A percentile compares a stretch with the other conserved stretches of the same genome.
phyloP scores from a whole-genome alignment of 53 echinoderm and acorn worm genomes.

The Patiria pectinifera region DNA sequence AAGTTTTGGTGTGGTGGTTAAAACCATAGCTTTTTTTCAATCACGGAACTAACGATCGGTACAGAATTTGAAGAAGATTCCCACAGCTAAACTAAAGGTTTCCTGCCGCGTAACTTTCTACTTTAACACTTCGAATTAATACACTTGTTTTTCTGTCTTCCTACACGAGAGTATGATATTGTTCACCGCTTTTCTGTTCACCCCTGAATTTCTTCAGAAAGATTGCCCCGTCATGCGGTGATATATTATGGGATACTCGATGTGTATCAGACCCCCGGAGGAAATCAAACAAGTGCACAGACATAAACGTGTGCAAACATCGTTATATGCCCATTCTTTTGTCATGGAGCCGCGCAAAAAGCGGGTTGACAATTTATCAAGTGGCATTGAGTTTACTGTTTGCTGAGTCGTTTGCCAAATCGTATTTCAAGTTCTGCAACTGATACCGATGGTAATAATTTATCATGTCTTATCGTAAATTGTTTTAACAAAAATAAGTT shows the following conservation, averaged over 20 bases:
- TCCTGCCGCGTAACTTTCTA: not conserved
- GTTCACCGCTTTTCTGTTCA: no score
- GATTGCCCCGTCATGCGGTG: not conserved
- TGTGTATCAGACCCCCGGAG: not conserved
- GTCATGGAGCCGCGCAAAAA: not conserved
- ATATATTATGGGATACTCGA: not conserved
- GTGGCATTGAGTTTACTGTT: not conserved
- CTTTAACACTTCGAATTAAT: not conserved
- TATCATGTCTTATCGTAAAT: not conserved
- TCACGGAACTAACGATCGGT: no score
- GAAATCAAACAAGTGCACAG: not conserved
- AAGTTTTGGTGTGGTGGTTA: no score
- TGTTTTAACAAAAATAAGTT: not conserved
- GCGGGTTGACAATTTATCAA: not conserved
- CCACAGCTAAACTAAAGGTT: not conserved
- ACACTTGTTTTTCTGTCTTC: not conserved
- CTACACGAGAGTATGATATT: no score
- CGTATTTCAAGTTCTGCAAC: not conserved
- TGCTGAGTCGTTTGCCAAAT: not conserved
- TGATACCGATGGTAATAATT: not conserved
- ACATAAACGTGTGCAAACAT: conserved; percentile 1
- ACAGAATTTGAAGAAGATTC: no score
- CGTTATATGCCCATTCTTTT: not conserved
- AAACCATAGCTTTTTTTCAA: no score
- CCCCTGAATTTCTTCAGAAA: no score